Evolutionary conservation across 2,113 vertebrate species (phyloP).

Genomic region (Saccopteryx leptura): DNA sequence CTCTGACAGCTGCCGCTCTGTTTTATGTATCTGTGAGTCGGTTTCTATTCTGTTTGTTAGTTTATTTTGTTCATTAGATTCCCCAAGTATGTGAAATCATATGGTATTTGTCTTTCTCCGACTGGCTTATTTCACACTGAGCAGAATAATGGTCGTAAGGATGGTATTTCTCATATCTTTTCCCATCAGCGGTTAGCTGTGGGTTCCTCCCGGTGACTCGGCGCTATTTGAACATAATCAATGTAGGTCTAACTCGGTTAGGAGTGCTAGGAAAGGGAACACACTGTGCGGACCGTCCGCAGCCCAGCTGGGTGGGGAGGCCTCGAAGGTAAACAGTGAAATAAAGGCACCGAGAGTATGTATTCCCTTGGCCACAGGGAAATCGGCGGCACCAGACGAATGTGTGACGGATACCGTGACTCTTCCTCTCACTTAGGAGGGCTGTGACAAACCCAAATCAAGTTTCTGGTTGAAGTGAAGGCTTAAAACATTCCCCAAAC

Average conservation of each 20-base stretch:
- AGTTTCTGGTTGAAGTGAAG: background rate
- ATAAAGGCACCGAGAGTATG: background rate
- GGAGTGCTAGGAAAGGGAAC: background rate
- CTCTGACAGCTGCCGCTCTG: background rate
- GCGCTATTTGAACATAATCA: slow-evolving; percentile 16
- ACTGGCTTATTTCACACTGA: background rate
- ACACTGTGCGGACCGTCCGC: background rate
- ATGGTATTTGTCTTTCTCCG: background rate
- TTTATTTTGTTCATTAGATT: background rate
- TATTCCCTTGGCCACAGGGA: background rate
- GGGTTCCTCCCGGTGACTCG: background rate
- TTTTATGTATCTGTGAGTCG: background rate
- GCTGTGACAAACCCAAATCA: background rate
- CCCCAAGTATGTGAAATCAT: background rate
- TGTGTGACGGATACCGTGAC: background rate
- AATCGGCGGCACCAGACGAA: background rate
- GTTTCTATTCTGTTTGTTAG: background rate
- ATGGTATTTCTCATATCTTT: background rate
- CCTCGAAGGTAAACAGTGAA: background rate
- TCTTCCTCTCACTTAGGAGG: background rate
- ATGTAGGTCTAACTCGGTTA: background rate
- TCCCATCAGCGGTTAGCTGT: background rate
- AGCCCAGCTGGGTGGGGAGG: background rate
- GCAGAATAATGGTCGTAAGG: background rate
- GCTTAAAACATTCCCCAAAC: slow-evolving; percentile 1